Percentiles rank a stretch among this genome's conserved stretches.
These are phyloP conservation scores for Cheilosia pagana DNA, from an alignment of 2,888 invertebrate genomes.

Conservation along the genomic window DNA sequence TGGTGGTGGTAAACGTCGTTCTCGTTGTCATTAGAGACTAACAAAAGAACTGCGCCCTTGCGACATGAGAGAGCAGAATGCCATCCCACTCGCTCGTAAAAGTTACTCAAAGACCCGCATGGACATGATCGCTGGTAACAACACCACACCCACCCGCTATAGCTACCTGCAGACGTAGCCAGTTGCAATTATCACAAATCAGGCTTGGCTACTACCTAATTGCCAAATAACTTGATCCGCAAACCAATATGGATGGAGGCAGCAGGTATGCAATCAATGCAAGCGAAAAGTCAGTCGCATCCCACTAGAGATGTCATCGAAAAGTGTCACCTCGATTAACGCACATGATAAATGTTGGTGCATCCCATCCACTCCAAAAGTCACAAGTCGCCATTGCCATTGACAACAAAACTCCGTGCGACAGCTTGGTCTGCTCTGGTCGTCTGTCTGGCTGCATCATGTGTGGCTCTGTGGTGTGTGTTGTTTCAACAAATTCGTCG, in stretches of 20 bases:
- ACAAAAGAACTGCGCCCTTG: slow-evolving; percentile 24
- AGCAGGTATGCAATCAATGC: no score
- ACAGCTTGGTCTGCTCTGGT: no score
- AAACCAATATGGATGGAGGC: no score
- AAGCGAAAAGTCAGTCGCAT: no score
- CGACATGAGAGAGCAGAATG: slow-evolving; percentile 7
- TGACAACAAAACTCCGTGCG: no score
- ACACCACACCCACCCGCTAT: slow-evolving; percentile 52
- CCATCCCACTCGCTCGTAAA: slow-evolving; percentile 26
- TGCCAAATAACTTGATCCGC: no score
- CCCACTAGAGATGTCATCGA: no score
- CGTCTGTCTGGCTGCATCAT: no score
- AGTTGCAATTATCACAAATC: slow-evolving; percentile 1
- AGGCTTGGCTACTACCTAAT: background rate
- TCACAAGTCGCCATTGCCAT: no score
- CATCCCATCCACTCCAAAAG: no score
- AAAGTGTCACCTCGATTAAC: no score
- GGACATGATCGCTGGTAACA: background rate
- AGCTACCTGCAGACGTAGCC: background rate
- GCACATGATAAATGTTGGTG: no score
- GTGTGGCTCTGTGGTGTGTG: slow-evolving; percentile 17
- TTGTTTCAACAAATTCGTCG: slow-evolving; percentile 62
- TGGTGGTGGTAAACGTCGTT: slow-evolving; percentile 17
- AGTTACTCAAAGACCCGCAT: slow-evolving; percentile 8
- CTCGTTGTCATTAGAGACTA: slow-evolving; percentile 12